A percentile compares a stretch with the other conserved stretches of the same genome.
phyloP scores from a whole-genome alignment of 2,113 vertebrate genomes.

The Circaetus gallicus region DNA sequence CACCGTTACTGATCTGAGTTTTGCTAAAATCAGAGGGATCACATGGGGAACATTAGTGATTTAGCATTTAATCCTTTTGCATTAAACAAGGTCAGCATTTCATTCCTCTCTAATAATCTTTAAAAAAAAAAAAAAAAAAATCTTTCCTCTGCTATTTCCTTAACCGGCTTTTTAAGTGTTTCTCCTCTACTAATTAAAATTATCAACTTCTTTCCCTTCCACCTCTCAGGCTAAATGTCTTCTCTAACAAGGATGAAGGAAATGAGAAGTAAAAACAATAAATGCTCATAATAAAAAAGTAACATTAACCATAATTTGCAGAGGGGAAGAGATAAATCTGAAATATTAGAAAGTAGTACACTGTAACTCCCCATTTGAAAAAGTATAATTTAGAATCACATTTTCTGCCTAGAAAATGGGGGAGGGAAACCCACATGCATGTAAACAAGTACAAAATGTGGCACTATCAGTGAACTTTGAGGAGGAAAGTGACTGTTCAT shows the following conservation, averaged over 20 bases:
- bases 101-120: background rate
- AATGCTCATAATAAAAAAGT: background rate
- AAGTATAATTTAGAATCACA: background rate
- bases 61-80: background rate
- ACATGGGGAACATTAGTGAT: background rate
- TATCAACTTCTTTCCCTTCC: background rate
- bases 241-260: background rate
- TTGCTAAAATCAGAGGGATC: constrained; percentile 31
- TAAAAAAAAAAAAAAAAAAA: background rate
- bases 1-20: background rate
- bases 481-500: background rate
- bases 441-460: background rate
- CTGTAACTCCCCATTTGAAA: background rate
- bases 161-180: background rate
- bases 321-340: background rate
- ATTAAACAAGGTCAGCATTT: background rate
- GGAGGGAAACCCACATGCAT: background rate
- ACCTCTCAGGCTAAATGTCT: background rate
- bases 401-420: background rate
- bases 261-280: background rate
- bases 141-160: background rate
- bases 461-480: background rate
- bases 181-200: background rate
- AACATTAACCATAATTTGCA: background rate
- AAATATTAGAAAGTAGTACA: background rate